These are phyloP conservation scores for Lamellibrachia columna DNA, from an alignment of 2,888 invertebrate species.

Conservation along the genomic window DNA sequence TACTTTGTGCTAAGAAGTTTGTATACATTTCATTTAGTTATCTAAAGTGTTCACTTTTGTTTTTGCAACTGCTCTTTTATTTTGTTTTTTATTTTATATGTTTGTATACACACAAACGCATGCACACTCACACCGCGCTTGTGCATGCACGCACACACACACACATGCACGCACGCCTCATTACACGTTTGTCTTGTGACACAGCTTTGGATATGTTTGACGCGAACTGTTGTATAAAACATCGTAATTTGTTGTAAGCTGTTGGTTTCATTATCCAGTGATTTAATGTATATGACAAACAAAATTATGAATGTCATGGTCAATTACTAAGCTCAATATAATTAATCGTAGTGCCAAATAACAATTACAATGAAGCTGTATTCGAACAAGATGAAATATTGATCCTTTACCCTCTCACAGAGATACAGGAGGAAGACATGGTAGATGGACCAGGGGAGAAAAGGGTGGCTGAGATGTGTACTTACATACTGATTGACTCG, in stretches of 20 bases:
- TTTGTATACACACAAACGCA: neutral
- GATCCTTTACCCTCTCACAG: neutral
- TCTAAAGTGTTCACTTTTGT: neutral
- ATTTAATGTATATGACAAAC: no score
- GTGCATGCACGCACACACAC: neutral
- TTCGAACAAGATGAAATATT: neutral
- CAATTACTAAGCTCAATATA: no score
- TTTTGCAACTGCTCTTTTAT: neutral
- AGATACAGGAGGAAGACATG: conserved; percentile 47
- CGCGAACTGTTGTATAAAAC: no score
- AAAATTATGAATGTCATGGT: no score
- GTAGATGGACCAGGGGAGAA: conserved; percentile 42
- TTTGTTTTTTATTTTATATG: neutral
- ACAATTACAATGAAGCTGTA: neutral
- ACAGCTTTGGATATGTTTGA: no score
- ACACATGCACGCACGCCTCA: neutral
- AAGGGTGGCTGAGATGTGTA: conserved; percentile 66
- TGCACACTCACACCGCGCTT: neutral
- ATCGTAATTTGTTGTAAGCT: no score
- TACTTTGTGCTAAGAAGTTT: no score
- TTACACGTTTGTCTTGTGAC: no score
- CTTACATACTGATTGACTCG: conserved; percentile 77
- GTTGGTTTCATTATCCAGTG: no score
- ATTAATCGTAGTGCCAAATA: neutral
- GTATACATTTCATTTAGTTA: conserved; percentile 4